These are phyloP conservation scores for Selene dorsalis DNA, from an alignment of 2,797 vertebrate species.

Conservation along the genomic window DNA sequence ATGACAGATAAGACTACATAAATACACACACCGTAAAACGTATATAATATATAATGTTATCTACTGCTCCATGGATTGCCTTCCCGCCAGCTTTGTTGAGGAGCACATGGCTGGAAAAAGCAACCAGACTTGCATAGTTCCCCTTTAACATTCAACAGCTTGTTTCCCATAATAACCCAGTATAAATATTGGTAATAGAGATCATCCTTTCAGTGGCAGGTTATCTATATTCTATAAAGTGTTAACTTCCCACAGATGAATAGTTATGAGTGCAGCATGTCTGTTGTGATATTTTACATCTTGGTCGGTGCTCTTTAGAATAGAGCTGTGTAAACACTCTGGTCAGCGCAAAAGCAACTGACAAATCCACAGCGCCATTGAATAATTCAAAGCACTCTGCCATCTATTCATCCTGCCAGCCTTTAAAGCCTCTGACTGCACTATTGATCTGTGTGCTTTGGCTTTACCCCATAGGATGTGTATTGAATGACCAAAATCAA, in stretches of 20 bases:
- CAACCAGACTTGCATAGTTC: too few species aligned
- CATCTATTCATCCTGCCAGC: conserved; percentile 76
- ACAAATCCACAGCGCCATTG: conserved; percentile 71
- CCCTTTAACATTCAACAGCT: background rate
- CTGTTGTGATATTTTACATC: conserved; percentile 52
- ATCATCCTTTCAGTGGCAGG: too few species aligned
- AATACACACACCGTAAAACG: too few species aligned
- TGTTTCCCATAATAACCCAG: background rate
- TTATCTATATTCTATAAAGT: background rate
- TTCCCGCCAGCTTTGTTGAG: too few species aligned
- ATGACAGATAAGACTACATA: too few species aligned
- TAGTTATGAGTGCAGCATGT: conserved; percentile 30
- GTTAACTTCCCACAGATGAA: conserved; percentile 9
- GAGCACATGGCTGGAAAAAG: too few species aligned
- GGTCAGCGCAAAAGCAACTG: conserved; percentile 62
- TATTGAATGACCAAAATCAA: conserved; percentile 72
- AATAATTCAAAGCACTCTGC: conserved; percentile 81
- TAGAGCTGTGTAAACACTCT: conserved; percentile 65
- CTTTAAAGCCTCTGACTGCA: conserved; percentile 77
- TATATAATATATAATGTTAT: too few species aligned
- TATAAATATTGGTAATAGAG: background rate
- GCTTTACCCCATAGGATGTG: conserved; percentile 58
- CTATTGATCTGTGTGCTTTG: conserved; percentile 80
- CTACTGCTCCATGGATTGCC: too few species aligned
- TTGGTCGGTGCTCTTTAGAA: conserved; percentile 41